Percentiles rank a stretch among this genome's conserved stretches.
Evolutionary conservation across 2,888 invertebrate genomes (phyloP).

Genomic region (Palloptera scutellata): DNA sequence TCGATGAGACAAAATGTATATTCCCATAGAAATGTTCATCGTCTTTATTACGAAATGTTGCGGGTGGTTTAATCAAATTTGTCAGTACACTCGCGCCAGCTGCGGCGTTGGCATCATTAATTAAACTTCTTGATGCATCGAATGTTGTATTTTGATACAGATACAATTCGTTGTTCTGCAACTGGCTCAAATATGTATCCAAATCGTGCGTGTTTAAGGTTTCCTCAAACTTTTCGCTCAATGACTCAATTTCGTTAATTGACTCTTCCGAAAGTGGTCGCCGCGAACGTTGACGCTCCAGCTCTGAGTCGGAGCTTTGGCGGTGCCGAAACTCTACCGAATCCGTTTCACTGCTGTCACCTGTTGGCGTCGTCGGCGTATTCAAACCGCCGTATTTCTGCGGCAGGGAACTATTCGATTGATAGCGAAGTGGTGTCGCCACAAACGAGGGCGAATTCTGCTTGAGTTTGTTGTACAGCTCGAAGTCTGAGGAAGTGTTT

Average conservation of each 20-base stretch:
- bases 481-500: conserved; percentile 62
- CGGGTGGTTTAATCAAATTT: conserved; percentile 62
- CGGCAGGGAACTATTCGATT: conserved; percentile 58
- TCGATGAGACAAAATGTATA: conserved; percentile 62
- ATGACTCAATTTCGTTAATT: conserved; percentile 71
- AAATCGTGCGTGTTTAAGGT: conserved; percentile 69
- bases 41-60: conserved; percentile 61
- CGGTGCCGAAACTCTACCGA: conserved; percentile 68
- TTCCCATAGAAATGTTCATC: conserved; percentile 63
- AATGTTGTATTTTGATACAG: conserved; percentile 53
- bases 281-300: conserved; percentile 72
- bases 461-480: conserved; percentile 61
- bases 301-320: conserved; percentile 64
- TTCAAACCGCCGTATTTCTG: conserved; percentile 42
- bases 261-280: conserved; percentile 80
- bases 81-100: conserved; percentile 50
- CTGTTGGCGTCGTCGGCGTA: conserved; percentile 33
- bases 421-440: conserved; percentile 52
- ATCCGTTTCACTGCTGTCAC: conserved; percentile 60
- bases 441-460: conserved; percentile 56
- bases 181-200: conserved; percentile 73
- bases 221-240: conserved; percentile 68
- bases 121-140: conserved; percentile 32
- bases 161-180: conserved; percentile 67
- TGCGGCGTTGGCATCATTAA: conserved; percentile 47